A percentile compares a stretch with the other conserved stretches of the same genome.
Conservation (phyloP, 2,888 invertebrate species). For the Parnassius glacialis region DNA sequence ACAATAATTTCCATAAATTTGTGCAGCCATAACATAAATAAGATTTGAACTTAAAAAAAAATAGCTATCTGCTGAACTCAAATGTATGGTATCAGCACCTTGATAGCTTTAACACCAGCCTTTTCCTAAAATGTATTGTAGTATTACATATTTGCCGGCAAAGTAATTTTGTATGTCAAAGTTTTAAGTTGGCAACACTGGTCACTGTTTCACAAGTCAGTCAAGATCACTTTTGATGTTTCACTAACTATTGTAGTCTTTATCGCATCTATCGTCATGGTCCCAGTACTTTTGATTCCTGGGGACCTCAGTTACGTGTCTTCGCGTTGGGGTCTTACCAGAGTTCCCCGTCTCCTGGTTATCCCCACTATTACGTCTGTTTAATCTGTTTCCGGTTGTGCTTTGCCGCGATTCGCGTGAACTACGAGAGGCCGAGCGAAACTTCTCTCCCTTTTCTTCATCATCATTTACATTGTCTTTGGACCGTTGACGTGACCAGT, state of each 20-base stretch:
- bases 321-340: constrained; percentile 48
- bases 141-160: constrained; percentile 8
- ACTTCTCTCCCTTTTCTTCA: constrained; percentile 43
- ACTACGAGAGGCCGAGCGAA: constrained; percentile 35
- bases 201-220: constrained; percentile 14
- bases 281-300: constrained; percentile 73
- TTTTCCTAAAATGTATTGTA: constrained; percentile 2
- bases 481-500: constrained; percentile 61
- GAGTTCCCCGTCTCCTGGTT: constrained; percentile 29
- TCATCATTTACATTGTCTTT: constrained; percentile 59
- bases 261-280: constrained; percentile 72
- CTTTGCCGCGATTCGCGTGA: constrained; percentile 47
- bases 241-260: constrained; percentile 72
- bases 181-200: constrained; percentile 22
- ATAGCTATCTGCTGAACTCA: not conserved
- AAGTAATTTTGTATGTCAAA: constrained; percentile 8
- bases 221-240: constrained; percentile 14
- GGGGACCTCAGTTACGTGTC: constrained; percentile 67
- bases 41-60: not conserved
- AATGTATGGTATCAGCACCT: not conserved
- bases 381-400: constrained; percentile 37
- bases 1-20: constrained; percentile 20
- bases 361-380: constrained; percentile 56
- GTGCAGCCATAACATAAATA: constrained; percentile 15
- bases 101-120: constrained; percentile 3